Percentiles rank a stretch among this genome's conserved stretches.
Conservation (phyloP, 1,140 invertebrate species). For the Nasonia longicornis region DNA sequence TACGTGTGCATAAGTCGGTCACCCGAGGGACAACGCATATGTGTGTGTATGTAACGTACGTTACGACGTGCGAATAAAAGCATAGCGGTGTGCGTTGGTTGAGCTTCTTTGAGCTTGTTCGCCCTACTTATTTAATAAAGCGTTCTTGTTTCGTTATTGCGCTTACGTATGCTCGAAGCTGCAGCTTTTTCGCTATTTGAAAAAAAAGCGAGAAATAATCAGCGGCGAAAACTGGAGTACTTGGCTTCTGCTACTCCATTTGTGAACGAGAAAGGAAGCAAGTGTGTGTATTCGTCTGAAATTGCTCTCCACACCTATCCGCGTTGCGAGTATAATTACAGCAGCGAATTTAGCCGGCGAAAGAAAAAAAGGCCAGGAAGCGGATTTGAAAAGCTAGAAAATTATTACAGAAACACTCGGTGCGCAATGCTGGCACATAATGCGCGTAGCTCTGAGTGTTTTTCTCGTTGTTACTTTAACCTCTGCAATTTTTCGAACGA, state of each 20-base stretch:
- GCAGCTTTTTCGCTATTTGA: background rate
- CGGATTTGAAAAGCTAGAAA: background rate
- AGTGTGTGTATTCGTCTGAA: background rate
- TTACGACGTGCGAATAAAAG: background rate
- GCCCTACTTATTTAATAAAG: too few relatives aligned
- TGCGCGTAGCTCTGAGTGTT: background rate
- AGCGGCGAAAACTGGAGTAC: background rate
- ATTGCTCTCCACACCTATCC: background rate
- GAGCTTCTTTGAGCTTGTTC: background rate
- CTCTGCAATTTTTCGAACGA: too few relatives aligned
- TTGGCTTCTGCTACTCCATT: background rate
- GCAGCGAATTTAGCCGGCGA: background rate
- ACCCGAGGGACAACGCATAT: background rate
- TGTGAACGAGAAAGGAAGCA: background rate
- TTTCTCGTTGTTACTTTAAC: background rate
- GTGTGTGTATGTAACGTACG: background rate
- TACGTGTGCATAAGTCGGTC: slow-evolving; percentile 12
- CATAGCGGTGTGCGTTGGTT: background rate
- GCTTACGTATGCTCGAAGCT: background rate
- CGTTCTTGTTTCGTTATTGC: background rate
- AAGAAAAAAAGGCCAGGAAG: background rate
- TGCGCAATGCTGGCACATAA: background rate
- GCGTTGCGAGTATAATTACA: background rate
- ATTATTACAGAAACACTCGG: background rate
- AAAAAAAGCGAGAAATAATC: background rate